Evolutionary conservation across 2,888 invertebrate genomes (phyloP).

Genomic region (Hydriomena furcata): DNA sequence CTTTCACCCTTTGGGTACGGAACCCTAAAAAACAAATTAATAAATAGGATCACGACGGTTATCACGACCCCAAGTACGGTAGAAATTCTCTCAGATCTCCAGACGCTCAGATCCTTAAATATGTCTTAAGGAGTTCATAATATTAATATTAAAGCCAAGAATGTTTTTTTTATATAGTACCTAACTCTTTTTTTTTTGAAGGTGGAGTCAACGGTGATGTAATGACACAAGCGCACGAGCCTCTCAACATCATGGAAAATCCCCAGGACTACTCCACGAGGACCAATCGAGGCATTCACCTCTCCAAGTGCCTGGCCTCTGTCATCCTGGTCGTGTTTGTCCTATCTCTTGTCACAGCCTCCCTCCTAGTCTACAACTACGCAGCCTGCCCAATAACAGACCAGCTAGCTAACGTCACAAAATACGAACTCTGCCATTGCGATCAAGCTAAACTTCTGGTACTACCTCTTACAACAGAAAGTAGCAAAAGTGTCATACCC

Average conservation of each 20-base stretch:
- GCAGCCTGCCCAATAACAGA: constrained; percentile 85
- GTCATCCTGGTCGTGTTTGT: constrained; percentile 86
- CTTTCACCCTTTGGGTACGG: no score
- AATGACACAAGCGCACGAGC: constrained; percentile 77
- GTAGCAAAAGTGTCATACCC: constrained; percentile 61
- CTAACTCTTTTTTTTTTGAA: constrained; percentile 40
- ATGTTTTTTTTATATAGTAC: not conserved
- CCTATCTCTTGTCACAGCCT: constrained; percentile 86
- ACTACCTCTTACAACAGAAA: constrained; percentile 68
- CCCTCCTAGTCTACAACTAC: constrained; percentile 90
- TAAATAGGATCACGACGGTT: no score
- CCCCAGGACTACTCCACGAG: constrained; percentile 86
- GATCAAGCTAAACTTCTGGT: constrained; percentile 71
- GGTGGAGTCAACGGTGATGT: constrained; percentile 74
- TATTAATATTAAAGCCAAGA: no score
- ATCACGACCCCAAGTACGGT: no score
- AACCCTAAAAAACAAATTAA: no score
- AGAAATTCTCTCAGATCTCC: no score
- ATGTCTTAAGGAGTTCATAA: no score
- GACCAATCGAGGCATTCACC: constrained; percentile 83
- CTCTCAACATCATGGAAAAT: constrained; percentile 84
- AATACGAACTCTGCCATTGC: constrained; percentile 70
- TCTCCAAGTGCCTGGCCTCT: constrained; percentile 86
- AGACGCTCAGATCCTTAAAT: no score
- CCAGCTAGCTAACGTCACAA: constrained; percentile 71